These are phyloP conservation scores for Pomacea canaliculata DNA, from an alignment of 2,888 invertebrate species.

Conservation along the genomic window DNA sequence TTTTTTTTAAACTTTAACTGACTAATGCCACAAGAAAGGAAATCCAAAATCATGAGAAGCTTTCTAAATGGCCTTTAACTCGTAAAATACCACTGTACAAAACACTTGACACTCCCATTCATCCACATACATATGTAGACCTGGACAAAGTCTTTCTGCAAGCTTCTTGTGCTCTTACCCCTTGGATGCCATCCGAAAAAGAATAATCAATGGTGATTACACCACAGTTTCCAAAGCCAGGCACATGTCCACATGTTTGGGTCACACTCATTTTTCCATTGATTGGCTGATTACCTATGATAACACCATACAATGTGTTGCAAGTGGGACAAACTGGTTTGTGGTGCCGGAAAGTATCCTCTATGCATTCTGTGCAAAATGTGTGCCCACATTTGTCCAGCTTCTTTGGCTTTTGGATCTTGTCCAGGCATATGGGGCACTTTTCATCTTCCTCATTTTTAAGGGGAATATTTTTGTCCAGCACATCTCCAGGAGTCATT, in stretches of 20 bases:
- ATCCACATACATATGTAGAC: too few relatives aligned
- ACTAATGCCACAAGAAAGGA: too few relatives aligned
- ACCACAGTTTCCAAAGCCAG: conserved; percentile 38
- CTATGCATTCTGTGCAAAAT: conserved; percentile 57
- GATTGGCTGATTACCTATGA: conserved; percentile 58
- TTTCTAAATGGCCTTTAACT: too few relatives aligned
- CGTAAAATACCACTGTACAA: too few relatives aligned
- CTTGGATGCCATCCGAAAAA: conserved; percentile 51
- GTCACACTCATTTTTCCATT: conserved; percentile 43
- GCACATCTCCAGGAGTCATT: neutral
- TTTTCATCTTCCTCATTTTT: conserved; percentile 21
- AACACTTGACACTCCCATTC: too few relatives aligned
- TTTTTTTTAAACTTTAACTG: too few relatives aligned
- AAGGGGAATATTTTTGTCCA: neutral
- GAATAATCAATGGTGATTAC: conserved; percentile 60
- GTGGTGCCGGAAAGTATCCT: conserved; percentile 40
- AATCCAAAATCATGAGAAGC: too few relatives aligned
- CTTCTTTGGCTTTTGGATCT: conserved; percentile 29
- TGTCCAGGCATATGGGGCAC: conserved; percentile 54
- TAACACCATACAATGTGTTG: conserved; percentile 47
- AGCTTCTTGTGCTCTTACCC: conserved; percentile 34
- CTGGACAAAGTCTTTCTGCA: too few relatives aligned
- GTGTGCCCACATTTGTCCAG: conserved; percentile 51
- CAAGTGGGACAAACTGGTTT: conserved; percentile 61
- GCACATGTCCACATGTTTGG: conserved; percentile 20